Evolutionary conservation across 2,113 vertebrate species (phyloP).

Genomic region (Cynopterus brachyotis): DNA sequence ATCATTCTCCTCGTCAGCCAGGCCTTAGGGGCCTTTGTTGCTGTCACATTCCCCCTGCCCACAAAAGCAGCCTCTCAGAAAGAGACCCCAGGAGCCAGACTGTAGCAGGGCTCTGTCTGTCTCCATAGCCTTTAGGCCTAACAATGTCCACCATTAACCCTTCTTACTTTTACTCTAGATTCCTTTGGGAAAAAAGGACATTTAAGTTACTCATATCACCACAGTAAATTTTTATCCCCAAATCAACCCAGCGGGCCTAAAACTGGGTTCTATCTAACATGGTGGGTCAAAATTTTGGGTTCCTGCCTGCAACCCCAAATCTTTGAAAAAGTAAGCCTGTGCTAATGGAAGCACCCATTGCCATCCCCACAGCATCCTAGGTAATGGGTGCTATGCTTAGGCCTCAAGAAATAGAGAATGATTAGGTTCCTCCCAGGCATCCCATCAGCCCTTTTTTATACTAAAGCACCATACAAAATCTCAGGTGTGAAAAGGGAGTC

Average conservation of each 20-base stretch:
- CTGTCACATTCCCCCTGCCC: constrained; percentile 17
- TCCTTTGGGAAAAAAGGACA: not conserved
- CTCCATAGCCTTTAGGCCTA: not conserved
- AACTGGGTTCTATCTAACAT: not conserved
- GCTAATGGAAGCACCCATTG: not conserved
- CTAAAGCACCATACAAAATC: not conserved
- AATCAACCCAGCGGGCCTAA: not conserved
- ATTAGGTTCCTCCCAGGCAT: too few species aligned
- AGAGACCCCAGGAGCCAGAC: constrained; percentile 66
- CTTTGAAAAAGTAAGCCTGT: not conserved
- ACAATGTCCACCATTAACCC: constrained; percentile 23
- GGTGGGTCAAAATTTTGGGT: not conserved
- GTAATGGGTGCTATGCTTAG: not conserved
- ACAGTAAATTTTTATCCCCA: not conserved
- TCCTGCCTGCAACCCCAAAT: not conserved
- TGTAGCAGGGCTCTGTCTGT: constrained; percentile 28
- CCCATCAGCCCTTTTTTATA: not conserved
- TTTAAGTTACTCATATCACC: not conserved
- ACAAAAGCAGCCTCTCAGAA: constrained; percentile 58
- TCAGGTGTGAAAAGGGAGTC: not conserved
- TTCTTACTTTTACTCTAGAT: constrained; percentile 27
- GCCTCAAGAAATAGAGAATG: not conserved
- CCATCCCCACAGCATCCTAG: not conserved
- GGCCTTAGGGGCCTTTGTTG: constrained; percentile 60
- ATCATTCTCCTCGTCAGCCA: constrained; percentile 38